phyloP scores from a whole-genome alignment of 2,113 vertebrate species.

The Xiphorhynchus elegans region DNA sequence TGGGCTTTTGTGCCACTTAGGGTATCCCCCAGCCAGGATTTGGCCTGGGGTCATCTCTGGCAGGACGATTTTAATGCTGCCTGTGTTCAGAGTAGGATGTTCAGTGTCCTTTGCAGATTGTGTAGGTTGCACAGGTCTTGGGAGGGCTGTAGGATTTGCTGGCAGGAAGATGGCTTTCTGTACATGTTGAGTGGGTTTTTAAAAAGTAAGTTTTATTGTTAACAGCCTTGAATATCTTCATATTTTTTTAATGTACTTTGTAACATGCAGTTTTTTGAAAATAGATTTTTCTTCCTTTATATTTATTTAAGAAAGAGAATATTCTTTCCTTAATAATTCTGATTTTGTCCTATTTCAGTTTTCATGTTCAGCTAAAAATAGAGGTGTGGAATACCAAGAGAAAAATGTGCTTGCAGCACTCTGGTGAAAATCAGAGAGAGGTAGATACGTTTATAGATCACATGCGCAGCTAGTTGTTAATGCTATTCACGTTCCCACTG shows the following conservation, averaged over 20 bases:
- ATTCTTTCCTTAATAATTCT: neutral
- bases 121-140: neutral
- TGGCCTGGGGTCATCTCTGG: neutral
- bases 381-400: neutral
- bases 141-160: neutral
- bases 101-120: neutral
- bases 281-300: neutral
- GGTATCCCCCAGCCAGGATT: neutral
- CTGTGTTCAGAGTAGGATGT: neutral
- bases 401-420: neutral
- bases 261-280: neutral
- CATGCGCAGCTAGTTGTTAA: neutral
- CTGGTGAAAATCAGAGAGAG: neutral
- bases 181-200: rapidly evolving
- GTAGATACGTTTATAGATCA: neutral
- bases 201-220: neutral
- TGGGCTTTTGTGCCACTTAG: neutral
- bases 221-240: neutral
- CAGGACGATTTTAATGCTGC: neutral
- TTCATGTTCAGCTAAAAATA: neutral
- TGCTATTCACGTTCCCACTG: neutral
- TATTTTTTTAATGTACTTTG: neutral
- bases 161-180: neutral
- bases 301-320: neutral
- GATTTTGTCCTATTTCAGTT: neutral